Percentiles rank a stretch among this genome's conserved stretches.
Conservation (phyloP, 2,797 vertebrate species). For the Malurus leucopterus region DNA sequence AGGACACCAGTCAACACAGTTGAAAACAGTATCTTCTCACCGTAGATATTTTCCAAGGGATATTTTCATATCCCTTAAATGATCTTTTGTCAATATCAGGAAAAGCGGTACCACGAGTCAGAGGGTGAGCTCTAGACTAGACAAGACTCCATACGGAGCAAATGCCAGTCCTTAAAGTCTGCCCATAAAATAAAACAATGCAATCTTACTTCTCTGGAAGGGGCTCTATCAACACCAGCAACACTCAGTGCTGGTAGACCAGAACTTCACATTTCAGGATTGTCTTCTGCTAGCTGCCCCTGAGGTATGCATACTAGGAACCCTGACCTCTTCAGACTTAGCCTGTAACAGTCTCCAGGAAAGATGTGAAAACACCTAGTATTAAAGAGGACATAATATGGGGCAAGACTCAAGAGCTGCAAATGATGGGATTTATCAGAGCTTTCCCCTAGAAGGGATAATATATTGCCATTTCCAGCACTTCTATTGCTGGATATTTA, state of each 20-base stretch:
- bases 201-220: not conserved
- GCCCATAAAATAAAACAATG: not conserved
- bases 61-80: not conserved
- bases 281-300: not conserved
- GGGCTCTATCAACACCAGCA: not conserved
- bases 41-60: not conserved
- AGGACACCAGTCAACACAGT: not conserved
- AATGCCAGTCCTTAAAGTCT: not conserved
- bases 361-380: not conserved
- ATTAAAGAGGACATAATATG: not conserved
- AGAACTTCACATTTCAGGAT: not conserved
- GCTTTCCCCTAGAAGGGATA: too few species aligned
- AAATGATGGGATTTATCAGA: not conserved
- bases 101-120: not conserved
- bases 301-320: fast-evolving
- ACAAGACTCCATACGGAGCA: not conserved
- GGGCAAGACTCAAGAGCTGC: not conserved
- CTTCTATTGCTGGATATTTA: not conserved
- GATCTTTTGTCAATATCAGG: not conserved
- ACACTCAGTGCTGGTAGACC: not conserved
- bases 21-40: not conserved
- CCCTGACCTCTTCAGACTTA: not conserved
- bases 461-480: not conserved
- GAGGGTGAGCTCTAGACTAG: not conserved
- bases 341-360: not conserved